Conservation (phyloP, 2,888 invertebrate genomes). For the Iselma pallidipennis region DNA sequence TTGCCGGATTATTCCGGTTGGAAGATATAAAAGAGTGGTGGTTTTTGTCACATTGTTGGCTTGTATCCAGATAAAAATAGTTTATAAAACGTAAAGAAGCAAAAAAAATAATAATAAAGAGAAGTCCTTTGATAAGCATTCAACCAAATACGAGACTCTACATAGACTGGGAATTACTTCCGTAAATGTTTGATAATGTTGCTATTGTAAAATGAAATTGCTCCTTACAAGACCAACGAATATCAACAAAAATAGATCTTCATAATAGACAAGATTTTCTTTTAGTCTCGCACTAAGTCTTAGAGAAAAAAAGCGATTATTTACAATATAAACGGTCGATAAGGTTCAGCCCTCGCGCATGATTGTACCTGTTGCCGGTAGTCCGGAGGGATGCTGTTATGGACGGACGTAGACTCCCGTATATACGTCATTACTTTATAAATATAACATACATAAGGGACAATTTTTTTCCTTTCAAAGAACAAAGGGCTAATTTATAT, state of each 20-base stretch:
- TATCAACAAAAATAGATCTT: not conserved
- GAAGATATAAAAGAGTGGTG: not conserved
- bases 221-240: conserved; percentile 14
- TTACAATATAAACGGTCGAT: conserved; percentile 23
- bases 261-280: conserved; percentile 10
- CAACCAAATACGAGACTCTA: not conserved
- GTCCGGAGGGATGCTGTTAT: conserved; percentile 35
- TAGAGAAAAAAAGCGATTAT: not conserved
- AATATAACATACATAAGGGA: conserved; percentile 29
- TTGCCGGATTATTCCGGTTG: not conserved
- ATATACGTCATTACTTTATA: conserved; percentile 27
- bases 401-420: conserved; percentile 20
- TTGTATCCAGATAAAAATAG: not conserved
- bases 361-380: conserved; percentile 46
- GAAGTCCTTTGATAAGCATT: not conserved
- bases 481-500: not conserved
- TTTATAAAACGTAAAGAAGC: not conserved
- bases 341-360: conserved; percentile 34
- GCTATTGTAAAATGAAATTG: conserved; percentile 34
- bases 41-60: not conserved
- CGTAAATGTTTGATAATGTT: conserved; percentile 31
- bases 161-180: conserved; percentile 9
- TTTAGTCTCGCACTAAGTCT: conserved; percentile 14
- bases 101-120: not conserved
- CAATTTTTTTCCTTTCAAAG: no score